Evolutionary conservation across 2,888 invertebrate species (phyloP).

Genomic region (Hirudinaria manillensis): DNA sequence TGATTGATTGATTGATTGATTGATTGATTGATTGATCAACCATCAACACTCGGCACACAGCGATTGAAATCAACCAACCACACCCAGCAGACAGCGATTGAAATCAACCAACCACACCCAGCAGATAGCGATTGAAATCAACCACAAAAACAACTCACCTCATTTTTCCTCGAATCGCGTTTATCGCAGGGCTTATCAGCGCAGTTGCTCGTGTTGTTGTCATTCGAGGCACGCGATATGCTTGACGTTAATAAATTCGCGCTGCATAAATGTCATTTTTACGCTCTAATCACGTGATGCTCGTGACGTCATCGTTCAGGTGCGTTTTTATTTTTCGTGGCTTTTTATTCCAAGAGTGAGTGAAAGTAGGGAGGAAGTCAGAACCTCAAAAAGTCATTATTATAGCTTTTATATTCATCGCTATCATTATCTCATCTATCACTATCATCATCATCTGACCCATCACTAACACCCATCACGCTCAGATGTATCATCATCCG

Average conservation of each 20-base stretch:
- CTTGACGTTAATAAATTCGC: conserved; percentile 30
- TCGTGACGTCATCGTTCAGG: conserved; percentile 20
- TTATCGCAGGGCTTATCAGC: not conserved
- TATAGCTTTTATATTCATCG: no score
- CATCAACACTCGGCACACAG: not conserved
- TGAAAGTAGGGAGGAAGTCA: not conserved
- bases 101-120: not conserved
- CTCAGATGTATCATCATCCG: no score
- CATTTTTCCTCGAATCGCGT: not conserved
- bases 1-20: not conserved
- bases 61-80: not conserved
- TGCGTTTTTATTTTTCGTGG: conserved; percentile 24
- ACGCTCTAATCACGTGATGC: conserved; percentile 30
- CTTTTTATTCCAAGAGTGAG: not conserved
- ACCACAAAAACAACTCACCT: not conserved
- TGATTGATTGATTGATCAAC: conserved; percentile 9
- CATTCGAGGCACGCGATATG: conserved; percentile 24
- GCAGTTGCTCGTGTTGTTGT: not conserved
- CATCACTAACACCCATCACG: no score
- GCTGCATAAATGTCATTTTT: conserved; percentile 30
- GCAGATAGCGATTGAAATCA: not conserved
- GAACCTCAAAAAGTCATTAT: no score
- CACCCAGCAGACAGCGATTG: not conserved
- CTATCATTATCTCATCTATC: no score
- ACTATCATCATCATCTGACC: no score